phyloP scores from a whole-genome alignment of 2,113 vertebrate species.

The Oxyruncus cristatus region DNA sequence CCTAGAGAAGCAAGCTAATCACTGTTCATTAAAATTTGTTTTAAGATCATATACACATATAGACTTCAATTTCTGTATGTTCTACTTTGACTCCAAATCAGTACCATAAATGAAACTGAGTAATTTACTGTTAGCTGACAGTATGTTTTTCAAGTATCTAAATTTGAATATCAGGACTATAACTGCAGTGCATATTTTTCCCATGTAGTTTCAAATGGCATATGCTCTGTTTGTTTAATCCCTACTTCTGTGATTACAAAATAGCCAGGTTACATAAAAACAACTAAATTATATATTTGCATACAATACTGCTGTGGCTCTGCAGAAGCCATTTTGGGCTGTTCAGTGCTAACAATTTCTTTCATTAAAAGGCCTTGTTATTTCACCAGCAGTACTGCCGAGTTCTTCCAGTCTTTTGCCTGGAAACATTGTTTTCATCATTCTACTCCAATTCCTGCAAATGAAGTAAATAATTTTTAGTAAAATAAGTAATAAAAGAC shows the following conservation, averaged over 20 bases:
- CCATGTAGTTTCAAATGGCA: conserved; percentile 13
- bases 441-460: background rate
- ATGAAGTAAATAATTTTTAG: conserved; percentile 47
- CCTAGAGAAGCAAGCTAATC: background rate
- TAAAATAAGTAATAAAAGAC: conserved; percentile 24
- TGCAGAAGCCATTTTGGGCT: conserved; percentile 54
- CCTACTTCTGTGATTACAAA: conserved; percentile 33
- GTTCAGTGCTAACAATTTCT: background rate
- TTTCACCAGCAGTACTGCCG: conserved; percentile 32
- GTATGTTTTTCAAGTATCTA: background rate
- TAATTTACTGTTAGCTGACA: conserved; percentile 18
- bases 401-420: background rate
- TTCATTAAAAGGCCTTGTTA: conserved; percentile 25
- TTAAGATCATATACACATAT: background rate
- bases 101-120: conserved; percentile 27
- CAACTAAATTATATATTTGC: conserved; percentile 59
- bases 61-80: background rate
- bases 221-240: conserved; percentile 27
- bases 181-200: conserved; percentile 1
- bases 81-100: background rate
- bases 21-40: background rate
- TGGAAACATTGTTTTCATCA: conserved; percentile 14
- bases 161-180: background rate
- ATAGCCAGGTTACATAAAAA: conserved; percentile 53
- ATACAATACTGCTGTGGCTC: conserved; percentile 53